These are phyloP conservation scores for Oncopodura yosiiana DNA, from an alignment of 1,140 invertebrate species.

Conservation along the genomic window DNA sequence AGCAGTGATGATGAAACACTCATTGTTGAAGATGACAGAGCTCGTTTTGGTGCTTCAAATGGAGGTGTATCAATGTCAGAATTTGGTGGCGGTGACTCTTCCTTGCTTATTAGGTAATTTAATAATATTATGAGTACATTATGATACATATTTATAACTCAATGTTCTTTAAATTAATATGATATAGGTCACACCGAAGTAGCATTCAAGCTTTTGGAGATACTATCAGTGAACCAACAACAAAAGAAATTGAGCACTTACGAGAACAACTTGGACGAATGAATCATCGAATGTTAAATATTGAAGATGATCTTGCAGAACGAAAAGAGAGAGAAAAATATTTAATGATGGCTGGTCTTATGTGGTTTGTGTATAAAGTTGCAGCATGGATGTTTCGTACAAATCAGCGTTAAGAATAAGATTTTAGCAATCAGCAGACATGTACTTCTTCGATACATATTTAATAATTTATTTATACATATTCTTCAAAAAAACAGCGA, in stretches of 20 bases:
- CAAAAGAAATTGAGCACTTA: conserved; percentile 61
- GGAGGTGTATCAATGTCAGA: neutral
- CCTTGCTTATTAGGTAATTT: conserved; percentile 12
- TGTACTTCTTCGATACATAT: neutral
- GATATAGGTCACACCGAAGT: neutral
- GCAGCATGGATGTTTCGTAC: conserved; percentile 68
- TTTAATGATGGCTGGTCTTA: conserved; percentile 59
- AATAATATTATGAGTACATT: neutral
- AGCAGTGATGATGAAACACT: conserved; percentile 29
- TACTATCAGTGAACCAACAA: neutral
- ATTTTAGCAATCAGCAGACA: conserved; percentile 9
- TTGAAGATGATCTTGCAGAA: conserved; percentile 69
- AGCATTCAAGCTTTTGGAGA: neutral
- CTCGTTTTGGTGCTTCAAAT: conserved; percentile 15
- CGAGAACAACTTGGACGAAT: conserved; percentile 70
- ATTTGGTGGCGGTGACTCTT: conserved; percentile 5
- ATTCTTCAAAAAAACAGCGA: neutral
- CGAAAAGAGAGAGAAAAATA: conserved; percentile 66
- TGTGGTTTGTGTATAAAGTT: conserved; percentile 73
- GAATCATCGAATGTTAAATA: conserved; percentile 69
- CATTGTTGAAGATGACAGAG: conserved; percentile 26
- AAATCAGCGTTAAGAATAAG: neutral
- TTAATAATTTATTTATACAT: neutral
- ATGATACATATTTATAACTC: neutral
- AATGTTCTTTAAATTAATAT: neutral